Conservation (phyloP, 2,888 invertebrate species). For the Eutolmus rufibarbis region DNA sequence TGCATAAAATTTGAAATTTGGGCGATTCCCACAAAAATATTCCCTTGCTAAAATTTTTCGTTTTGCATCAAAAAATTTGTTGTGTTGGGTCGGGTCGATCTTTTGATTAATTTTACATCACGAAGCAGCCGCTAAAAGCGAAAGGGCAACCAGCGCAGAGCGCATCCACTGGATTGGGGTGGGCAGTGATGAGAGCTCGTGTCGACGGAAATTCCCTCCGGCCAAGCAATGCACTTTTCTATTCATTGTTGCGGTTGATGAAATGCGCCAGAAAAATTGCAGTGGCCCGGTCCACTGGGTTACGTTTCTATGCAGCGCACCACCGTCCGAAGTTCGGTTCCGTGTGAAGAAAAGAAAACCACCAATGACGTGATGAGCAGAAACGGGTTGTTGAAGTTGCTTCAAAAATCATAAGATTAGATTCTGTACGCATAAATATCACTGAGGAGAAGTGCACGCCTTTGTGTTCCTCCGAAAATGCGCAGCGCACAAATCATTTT, state of each 20-base stretch:
- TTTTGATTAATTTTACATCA: conserved; percentile 10
- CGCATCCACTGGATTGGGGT: background rate
- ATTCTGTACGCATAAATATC: background rate
- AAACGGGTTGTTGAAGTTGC: background rate
- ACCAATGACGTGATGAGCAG: no score
- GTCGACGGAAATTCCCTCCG: background rate
- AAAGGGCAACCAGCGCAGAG: conserved; percentile 1
- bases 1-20: background rate
- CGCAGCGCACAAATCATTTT: no score
- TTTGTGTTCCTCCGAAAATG: background rate
- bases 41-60: background rate
- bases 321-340: no score
- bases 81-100: background rate
- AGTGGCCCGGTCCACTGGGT: background rate
- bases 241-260: background rate
- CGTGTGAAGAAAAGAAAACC: no score
- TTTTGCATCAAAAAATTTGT: background rate
- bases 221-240: background rate
- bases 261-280: background rate
- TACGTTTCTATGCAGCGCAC: background rate
- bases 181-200: background rate
- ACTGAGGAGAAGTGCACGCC: background rate
- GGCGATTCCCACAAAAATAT: background rate
- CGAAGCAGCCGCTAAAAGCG: conserved; percentile 5
- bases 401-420: background rate